These are phyloP conservation scores for Danio kyathit DNA, from an alignment of 2,797 vertebrate species.

Conservation along the genomic window DNA sequence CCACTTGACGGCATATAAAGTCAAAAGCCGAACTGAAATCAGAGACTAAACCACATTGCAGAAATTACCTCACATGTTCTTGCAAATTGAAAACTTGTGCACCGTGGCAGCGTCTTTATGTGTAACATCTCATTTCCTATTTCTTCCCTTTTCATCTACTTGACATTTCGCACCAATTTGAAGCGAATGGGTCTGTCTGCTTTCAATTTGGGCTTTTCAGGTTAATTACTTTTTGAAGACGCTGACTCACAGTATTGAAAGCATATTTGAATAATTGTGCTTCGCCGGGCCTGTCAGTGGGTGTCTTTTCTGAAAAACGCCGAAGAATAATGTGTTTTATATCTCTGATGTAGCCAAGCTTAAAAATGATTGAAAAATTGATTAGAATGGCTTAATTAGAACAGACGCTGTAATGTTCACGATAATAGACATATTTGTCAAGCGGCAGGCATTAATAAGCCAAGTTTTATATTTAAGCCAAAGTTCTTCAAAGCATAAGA, in stretches of 20 bases:
- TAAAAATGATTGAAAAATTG: not conserved
- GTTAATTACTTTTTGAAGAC: slow-evolving; percentile 40
- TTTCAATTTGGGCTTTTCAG: slow-evolving; percentile 15
- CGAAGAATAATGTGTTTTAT: not conserved
- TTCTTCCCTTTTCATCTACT: slow-evolving; percentile 35
- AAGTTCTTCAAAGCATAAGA: slow-evolving; percentile 1
- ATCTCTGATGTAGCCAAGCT: not conserved
- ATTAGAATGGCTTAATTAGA: not conserved
- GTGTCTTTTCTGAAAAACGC: not conserved
- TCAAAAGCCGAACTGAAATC: slow-evolving; percentile 13
- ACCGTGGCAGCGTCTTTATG: slow-evolving; percentile 28
- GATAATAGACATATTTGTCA: slow-evolving; percentile 23
- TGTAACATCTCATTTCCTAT: slow-evolving; percentile 37
- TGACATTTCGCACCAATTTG: slow-evolving; percentile 51
- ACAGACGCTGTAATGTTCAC: not conserved
- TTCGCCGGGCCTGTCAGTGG: not conserved
- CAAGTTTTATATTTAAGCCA: slow-evolving; percentile 6
- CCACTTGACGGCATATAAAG: not conserved
- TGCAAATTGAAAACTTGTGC: slow-evolving; percentile 45
- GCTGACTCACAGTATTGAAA: not conserved
- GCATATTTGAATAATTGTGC: slow-evolving; percentile 14
- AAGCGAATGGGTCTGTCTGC: slow-evolving; percentile 10
- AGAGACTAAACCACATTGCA: not conserved
- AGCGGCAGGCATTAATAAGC: slow-evolving; percentile 10
- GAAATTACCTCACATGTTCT: slow-evolving; percentile 34